These are phyloP conservation scores for Drosophila malerkotliana DNA, from an alignment of 1,140 invertebrate genomes.

Conservation along the genomic window DNA sequence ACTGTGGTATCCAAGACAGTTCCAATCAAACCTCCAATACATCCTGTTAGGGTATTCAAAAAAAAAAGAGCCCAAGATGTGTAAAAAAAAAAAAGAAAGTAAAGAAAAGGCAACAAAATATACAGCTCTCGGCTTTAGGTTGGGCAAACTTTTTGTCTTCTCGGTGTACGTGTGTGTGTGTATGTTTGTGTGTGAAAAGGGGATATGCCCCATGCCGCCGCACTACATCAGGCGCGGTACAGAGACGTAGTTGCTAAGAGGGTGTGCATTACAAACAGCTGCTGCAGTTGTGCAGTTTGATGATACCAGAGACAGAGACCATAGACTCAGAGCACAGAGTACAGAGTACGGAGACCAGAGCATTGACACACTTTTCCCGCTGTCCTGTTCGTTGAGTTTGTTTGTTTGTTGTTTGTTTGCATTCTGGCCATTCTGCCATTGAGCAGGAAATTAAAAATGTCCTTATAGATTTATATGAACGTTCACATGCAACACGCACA, in stretches of 20 bases:
- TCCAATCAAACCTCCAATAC: not conserved
- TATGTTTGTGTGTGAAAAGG: not conserved
- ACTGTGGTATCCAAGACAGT: no score
- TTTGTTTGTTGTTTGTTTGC: constrained; percentile 40
- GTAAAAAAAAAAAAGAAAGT: constrained; percentile 14
- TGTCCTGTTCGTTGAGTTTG: constrained; percentile 3
- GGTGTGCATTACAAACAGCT: constrained; percentile 33
- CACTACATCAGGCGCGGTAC: no score
- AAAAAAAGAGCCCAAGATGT: constrained; percentile 19
- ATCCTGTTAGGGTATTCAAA: not conserved
- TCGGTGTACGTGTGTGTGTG: not conserved
- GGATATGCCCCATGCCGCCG: no score
- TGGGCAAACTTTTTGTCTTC: constrained; percentile 47
- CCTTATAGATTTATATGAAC: constrained; percentile 51
- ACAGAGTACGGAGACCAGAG: not conserved
- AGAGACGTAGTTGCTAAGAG: not conserved
- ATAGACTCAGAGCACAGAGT: not conserved
- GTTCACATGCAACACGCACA: constrained; percentile 1
- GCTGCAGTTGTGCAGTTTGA: constrained; percentile 18
- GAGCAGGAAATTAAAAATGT: constrained; percentile 61
- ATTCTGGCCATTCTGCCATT: constrained; percentile 32
- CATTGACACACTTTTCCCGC: constrained; percentile 52
- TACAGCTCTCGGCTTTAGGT: constrained; percentile 49
- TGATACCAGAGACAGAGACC: constrained; percentile 11
- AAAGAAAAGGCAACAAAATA: constrained; percentile 27